Base-by-base conservation (phyloP, 2,797 vertebrate genomes). In the Muscicapa comitata region DNA sequence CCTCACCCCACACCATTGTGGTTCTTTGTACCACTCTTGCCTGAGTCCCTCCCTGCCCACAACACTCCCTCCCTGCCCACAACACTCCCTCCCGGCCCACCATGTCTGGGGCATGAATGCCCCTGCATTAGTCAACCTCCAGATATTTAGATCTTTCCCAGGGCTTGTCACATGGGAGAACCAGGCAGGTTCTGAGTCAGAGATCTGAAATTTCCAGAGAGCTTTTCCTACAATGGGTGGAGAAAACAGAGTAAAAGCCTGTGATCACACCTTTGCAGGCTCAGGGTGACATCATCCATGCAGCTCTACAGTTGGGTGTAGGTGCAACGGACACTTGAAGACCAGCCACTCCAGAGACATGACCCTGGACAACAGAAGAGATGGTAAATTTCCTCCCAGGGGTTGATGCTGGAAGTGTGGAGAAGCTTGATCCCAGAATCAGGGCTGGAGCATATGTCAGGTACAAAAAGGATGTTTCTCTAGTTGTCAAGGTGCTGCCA, bases 371-470 rank as follows among this genome's bases (percentile, higher is more conserved):
- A 47, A 33, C 9, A 11, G 42, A 68, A 18, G 35, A 92, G 19
- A 20, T 1, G 5, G 9, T 1, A 0, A n/a, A 45, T 38, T 57
- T 71, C 15, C 33, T 88, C 37, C 17, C 29, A 24, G 13, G 40
- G 18, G 8, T 18, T 8, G 5, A 42, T 71, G 42, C 26, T 83
- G 29, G 61, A 88, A 87, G 47, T 4, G 8, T 63, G 35, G 26
- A 74, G 75, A 33, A 83, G 33, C 37, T 73, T 75, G 33, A 33
- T 38, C 29, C 65, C 66, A 50, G 50, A 71, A 55, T 65, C 26
- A 40, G 72, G 37, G 23, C 40, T 10, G 31, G 9, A 75, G 38
- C 63, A 17, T 15, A 16, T 0, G 0, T 24, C 61, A 21, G 8
- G 18, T 55, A 55, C 29, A 33, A 67, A 81, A 53, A 15, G 1